These are phyloP conservation scores for Stenoptilia bipunctidactyla DNA, from an alignment of 2,888 invertebrate species.

Conservation along the genomic window DNA sequence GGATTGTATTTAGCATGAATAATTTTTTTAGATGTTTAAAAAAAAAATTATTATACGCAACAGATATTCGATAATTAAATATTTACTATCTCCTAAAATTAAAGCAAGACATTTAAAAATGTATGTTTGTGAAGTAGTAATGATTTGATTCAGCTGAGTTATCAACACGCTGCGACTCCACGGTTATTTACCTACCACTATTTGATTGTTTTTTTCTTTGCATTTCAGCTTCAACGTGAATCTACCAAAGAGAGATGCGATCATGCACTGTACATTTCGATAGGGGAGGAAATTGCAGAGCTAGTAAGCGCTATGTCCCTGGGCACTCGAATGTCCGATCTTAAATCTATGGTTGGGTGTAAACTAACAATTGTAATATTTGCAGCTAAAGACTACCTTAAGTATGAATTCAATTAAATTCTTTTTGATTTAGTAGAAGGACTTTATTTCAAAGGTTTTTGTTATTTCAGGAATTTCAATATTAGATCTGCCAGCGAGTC, in stretches of 20 bases:
- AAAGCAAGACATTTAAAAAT: too few species aligned
- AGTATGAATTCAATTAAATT: conserved; percentile 27
- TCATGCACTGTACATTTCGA: conserved; percentile 31
- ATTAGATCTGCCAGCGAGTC: conserved; percentile 29
- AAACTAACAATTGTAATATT: conserved; percentile 45
- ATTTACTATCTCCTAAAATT: too few species aligned
- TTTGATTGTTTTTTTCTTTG: too few species aligned
- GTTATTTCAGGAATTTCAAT: background rate
- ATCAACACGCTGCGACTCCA: too few species aligned
- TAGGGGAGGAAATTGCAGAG: conserved; percentile 21
- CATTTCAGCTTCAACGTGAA: conserved; percentile 21
- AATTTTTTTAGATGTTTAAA: too few species aligned
- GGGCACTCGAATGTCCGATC: conserved; percentile 18
- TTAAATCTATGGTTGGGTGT: conserved; percentile 22
- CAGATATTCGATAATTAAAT: too few species aligned
- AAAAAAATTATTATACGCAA: too few species aligned
- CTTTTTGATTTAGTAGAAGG: conserved; percentile 1
- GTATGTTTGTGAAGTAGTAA: too few species aligned
- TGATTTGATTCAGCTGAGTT: too few species aligned
- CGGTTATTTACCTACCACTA: too few species aligned
- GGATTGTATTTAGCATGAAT: too few species aligned
- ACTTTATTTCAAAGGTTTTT: background rate
- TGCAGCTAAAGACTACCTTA: conserved; percentile 49
- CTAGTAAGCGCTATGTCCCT: conserved; percentile 21
- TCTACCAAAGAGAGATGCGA: conserved; percentile 23